Evolutionary conservation across 2,113 vertebrate species (phyloP).

Genomic region (Nothobranchius furzeri): DNA sequence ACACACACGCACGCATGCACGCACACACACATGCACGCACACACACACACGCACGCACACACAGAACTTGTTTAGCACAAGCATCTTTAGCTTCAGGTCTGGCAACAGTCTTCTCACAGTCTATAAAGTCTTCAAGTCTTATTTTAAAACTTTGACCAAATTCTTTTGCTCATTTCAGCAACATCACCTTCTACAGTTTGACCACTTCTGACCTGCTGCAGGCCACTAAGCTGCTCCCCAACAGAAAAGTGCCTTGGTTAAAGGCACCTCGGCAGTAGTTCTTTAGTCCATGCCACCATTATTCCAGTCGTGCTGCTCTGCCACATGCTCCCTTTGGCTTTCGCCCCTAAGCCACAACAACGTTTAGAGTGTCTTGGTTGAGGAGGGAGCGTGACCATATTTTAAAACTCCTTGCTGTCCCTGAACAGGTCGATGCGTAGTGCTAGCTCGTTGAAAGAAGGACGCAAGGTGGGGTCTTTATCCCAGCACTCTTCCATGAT

Average conservation of each 20-base stretch:
- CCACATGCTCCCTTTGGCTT: slow-evolving; percentile 14
- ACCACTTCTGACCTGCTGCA: slow-evolving; percentile 18
- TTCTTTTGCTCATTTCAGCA: slow-evolving; percentile 3
- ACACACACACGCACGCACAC: neutral
- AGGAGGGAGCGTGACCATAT: slow-evolving; percentile 31
- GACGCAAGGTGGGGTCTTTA: slow-evolving; percentile 82
- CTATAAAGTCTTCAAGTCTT: slow-evolving; percentile 10
- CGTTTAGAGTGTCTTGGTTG: slow-evolving; percentile 24
- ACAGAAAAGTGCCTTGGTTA: slow-evolving; percentile 36
- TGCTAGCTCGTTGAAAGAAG: slow-evolving; percentile 87
- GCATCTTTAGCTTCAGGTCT: slow-evolving; percentile 52
- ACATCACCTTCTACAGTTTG: slow-evolving; percentile 17
- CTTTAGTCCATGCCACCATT: slow-evolving; percentile 22
- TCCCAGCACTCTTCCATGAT: slow-evolving; percentile 97
- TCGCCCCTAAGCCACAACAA: slow-evolving; percentile 31
- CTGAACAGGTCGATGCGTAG: slow-evolving; percentile 87
- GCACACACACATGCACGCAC: too few relatives aligned
- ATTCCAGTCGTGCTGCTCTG: slow-evolving; percentile 29
- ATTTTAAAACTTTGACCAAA: slow-evolving; percentile 11
- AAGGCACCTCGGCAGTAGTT: slow-evolving; percentile 62
- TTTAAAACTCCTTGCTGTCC: slow-evolving; percentile 80
- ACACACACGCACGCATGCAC: neutral
- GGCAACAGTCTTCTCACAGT: slow-evolving; percentile 39
- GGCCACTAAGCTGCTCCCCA: slow-evolving; percentile 3
- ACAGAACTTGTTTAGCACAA: slow-evolving; percentile 42